A percentile compares a stretch with the other conserved stretches of the same genome.
These are phyloP conservation scores for Oscheius sp. DNA, from an alignment of 1,140 invertebrate species.

Conservation along the genomic window DNA sequence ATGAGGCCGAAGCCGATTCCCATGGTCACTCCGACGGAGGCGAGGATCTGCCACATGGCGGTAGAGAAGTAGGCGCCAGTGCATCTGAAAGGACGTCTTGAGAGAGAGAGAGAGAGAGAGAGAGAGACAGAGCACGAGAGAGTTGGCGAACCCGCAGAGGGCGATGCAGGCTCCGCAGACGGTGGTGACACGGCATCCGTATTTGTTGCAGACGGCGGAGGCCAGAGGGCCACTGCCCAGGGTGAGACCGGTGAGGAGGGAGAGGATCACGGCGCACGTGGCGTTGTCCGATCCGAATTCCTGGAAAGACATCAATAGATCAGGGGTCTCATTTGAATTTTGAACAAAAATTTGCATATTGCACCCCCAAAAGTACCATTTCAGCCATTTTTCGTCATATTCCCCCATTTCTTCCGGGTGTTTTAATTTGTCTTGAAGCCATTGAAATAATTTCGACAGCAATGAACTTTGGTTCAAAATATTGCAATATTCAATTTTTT, in stretches of 20 bases:
- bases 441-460: no score
- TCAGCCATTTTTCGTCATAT: no score
- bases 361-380: no score
- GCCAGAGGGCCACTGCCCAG: constrained; percentile 78
- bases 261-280: constrained; percentile 81
- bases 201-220: constrained; percentile 85
- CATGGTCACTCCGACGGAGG: constrained; percentile 78
- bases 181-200: constrained; percentile 82
- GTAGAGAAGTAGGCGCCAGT: constrained; percentile 51
- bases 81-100: constrained; percentile 63
- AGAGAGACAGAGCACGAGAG: no score
- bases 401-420: no score
- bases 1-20: constrained; percentile 79
- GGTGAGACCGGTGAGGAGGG: constrained; percentile 75
- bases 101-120: not conserved
- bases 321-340: no score
- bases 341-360: no score
- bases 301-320: no score
- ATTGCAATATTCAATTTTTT: no score
- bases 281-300: constrained; percentile 75
- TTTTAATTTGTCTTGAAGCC: no score
- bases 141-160: constrained; percentile 67
- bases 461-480: no score
- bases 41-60: constrained; percentile 74
- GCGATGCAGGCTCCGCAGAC: constrained; percentile 80